Conservation (phyloP, 1,140 invertebrate genomes). For the Pseudomyrmex sp. region DNA sequence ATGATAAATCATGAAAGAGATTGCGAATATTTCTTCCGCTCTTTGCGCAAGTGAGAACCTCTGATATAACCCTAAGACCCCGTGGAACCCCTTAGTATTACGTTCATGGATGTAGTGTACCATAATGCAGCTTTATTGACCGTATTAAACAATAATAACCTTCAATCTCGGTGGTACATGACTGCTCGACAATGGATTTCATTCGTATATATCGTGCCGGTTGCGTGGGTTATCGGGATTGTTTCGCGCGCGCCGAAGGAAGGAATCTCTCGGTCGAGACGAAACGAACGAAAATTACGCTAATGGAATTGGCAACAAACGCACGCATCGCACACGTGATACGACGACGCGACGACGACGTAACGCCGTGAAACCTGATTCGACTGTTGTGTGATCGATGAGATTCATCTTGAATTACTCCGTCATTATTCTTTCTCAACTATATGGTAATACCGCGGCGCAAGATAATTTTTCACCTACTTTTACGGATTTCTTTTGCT, state of each 20-base stretch:
- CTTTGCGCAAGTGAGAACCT: conserved; percentile 55
- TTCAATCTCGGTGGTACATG: conserved; percentile 67
- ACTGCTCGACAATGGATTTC: conserved; percentile 72
- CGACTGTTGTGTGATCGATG: conserved; percentile 35
- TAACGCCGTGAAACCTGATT: conserved; percentile 28
- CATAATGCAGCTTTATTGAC: conserved; percentile 72
- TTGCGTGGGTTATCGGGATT: conserved; percentile 64
- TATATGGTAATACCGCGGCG: conserved; percentile 15
- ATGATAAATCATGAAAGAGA: background rate
- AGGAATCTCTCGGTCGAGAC: conserved; percentile 50
- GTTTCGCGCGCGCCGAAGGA: conserved; percentile 51
- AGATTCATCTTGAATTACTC: conserved; percentile 42
- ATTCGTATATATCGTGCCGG: conserved; percentile 56
- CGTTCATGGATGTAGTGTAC: conserved; percentile 62
- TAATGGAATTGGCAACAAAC: conserved; percentile 49
- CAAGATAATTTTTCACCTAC: conserved; percentile 34
- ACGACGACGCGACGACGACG: conserved; percentile 3
- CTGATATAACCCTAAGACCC: conserved; percentile 61
- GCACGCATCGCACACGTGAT: conserved; percentile 26
- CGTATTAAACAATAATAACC: conserved; percentile 77
- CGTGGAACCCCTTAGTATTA: conserved; percentile 66
- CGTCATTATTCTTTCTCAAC: conserved; percentile 31
- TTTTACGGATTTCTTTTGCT: background rate
- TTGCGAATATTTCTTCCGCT: background rate
- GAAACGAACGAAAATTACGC: conserved; percentile 51